Conservation (phyloP, 2,797 vertebrate genomes). For the Poeciliopsis presidionis region DNA sequence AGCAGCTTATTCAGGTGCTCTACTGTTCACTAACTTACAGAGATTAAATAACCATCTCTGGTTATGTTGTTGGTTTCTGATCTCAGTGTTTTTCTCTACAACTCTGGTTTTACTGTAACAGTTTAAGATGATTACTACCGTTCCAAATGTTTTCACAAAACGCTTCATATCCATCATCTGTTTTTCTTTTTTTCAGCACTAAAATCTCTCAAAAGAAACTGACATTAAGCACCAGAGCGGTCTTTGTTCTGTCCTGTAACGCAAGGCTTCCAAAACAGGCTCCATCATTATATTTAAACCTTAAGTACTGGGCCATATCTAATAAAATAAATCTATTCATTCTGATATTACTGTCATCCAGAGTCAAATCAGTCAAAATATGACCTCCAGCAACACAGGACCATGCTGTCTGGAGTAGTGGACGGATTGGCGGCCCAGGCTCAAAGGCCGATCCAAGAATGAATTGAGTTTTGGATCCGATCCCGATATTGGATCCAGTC, state of each 20-base stretch:
- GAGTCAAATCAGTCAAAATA: not conserved
- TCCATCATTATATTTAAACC: not conserved
- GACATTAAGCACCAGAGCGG: not conserved
- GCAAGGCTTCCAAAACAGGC: not conserved
- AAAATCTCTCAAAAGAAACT: not conserved
- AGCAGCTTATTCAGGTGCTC: constrained; percentile 93
- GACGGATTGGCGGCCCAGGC: not conserved
- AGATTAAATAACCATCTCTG: not conserved
- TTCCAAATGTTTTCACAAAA: not conserved
- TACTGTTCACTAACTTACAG: not conserved
- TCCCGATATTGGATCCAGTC: not conserved
- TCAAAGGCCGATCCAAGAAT: not conserved
- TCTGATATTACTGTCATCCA: not conserved
- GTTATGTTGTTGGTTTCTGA: not conserved
- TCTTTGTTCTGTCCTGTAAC: not conserved
- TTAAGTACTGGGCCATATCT: not conserved
- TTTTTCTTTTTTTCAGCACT: not conserved
- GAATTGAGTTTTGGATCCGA: not conserved
- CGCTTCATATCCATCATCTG: not conserved
- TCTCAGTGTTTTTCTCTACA: not conserved
- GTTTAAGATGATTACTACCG: not conserved
- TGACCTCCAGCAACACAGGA: not conserved
- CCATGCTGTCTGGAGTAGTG: not conserved
- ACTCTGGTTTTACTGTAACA: not conserved
- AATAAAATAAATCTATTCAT: not conserved